Evolutionary conservation across 2,888 invertebrate species (phyloP).

Genomic region (Pristionchus fissidentatus): DNA sequence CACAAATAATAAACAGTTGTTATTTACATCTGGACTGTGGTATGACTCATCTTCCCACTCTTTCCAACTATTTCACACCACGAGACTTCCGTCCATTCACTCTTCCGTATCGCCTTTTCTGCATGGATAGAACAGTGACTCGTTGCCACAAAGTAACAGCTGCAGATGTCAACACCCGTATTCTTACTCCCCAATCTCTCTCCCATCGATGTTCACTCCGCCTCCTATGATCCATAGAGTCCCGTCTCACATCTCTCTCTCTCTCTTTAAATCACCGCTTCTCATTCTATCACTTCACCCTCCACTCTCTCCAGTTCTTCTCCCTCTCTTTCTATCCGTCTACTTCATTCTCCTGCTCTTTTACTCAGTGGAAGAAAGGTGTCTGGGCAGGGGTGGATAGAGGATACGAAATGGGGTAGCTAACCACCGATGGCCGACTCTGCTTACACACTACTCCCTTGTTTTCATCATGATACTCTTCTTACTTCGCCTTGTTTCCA

Average conservation of each 20-base stretch:
- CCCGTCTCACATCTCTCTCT: constrained; percentile 9
- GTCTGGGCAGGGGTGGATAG: constrained; percentile 37
- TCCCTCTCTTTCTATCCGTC: constrained; percentile 24
- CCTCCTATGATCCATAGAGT: not conserved
- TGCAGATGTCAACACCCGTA: not conserved
- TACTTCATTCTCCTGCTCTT: constrained; percentile 40
- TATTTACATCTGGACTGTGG: too few species aligned
- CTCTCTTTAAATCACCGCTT: constrained; percentile 37
- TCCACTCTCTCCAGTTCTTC: not conserved
- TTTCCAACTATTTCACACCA: too few species aligned
- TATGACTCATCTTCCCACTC: too few species aligned
- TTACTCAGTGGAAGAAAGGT: constrained; percentile 39
- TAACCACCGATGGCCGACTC: constrained; percentile 14
- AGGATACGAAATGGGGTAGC: constrained; percentile 39
- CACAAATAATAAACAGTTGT: too few species aligned
- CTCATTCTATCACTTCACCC: constrained; percentile 43
- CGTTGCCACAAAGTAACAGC: not conserved
- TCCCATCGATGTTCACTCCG: not conserved
- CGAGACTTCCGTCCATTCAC: too few species aligned
- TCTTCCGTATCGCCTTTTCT: too few species aligned
- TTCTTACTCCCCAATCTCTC: not conserved
- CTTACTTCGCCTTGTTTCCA: not conserved
- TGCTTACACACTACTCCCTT: constrained; percentile 27
- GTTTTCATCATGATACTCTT: not conserved
- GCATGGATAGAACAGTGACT: too few species aligned